Percentiles rank a stretch among this genome's conserved stretches.
phyloP scores from a whole-genome alignment of 1,140 invertebrate genomes.

The Aphelinus certus region DNA sequence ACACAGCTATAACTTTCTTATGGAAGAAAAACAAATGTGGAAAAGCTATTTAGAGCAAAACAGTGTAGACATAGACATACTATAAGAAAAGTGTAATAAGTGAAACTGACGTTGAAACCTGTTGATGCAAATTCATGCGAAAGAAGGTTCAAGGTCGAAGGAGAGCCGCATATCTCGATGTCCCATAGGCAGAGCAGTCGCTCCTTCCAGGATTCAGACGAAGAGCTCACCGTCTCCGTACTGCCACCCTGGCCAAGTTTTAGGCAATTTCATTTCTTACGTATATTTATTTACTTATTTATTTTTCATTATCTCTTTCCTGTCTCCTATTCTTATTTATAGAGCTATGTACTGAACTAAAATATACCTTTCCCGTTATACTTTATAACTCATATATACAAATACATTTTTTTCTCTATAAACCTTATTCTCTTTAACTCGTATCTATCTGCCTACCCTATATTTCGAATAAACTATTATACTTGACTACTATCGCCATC shows the following conservation, averaged over 20 bases:
- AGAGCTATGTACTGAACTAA: slow-evolving; percentile 22
- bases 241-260: slow-evolving; percentile 66
- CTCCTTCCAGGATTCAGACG: slow-evolving; percentile 63
- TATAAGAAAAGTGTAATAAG: slow-evolving; percentile 42
- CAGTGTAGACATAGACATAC: no score
- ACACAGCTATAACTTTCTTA: no score
- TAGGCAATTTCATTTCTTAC: slow-evolving; percentile 68
- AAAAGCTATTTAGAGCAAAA: no score
- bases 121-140: slow-evolving; percentile 45
- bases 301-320: slow-evolving; percentile 42
- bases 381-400: slow-evolving; percentile 29
- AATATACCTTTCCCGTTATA: slow-evolving; percentile 29
- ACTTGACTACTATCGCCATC: slow-evolving; percentile 7
- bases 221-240: slow-evolving; percentile 66
- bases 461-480: no score
- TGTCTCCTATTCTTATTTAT: no score
- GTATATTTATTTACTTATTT: slow-evolving; percentile 61
- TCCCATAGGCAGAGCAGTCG: slow-evolving; percentile 45
- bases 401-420: background rate
- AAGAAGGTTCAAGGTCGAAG: slow-evolving; percentile 66
- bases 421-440: no score
- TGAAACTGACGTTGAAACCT: slow-evolving; percentile 44
- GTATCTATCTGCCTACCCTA: no score
- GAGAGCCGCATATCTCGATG: slow-evolving; percentile 59
- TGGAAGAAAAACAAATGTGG: background rate